Percentiles rank a stretch among this genome's conserved stretches.
These are phyloP conservation scores for Ichneumon xanthorius DNA, from an alignment of 2,888 invertebrate species.

Conservation along the genomic window DNA sequence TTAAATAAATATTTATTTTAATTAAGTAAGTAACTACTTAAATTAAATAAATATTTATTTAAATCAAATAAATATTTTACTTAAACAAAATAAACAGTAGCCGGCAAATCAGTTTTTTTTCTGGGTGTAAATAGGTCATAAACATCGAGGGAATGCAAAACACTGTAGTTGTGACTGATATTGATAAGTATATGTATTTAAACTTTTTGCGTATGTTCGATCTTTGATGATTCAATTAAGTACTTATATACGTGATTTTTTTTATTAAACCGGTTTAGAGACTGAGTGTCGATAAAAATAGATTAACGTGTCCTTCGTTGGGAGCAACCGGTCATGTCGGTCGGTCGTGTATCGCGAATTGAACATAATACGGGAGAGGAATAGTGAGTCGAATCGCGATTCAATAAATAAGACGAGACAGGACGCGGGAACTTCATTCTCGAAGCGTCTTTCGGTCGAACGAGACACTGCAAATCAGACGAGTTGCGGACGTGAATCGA, in stretches of 20 bases:
- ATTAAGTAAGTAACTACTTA: no score
- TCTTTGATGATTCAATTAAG: neutral
- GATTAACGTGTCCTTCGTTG: conserved; percentile 68
- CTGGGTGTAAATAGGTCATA: no score
- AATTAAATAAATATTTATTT: no score
- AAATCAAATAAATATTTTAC: no score
- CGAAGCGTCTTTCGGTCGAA: conserved; percentile 17
- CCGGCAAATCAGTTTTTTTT: no score
- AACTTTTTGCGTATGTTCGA: neutral
- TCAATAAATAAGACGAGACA: conserved; percentile 58
- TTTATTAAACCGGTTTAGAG: neutral
- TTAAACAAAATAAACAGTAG: no score
- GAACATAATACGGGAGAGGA: neutral
- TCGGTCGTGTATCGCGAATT: conserved; percentile 40
- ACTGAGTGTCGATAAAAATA: neutral
- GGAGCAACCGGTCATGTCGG: conserved; percentile 68
- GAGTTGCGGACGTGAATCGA: neutral
- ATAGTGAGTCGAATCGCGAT: neutral
- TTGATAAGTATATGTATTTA: neutral
- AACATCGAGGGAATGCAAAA: no score
- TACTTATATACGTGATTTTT: neutral
- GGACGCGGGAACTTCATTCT: conserved; percentile 62
- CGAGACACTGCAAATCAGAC: neutral
- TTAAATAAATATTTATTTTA: no score
- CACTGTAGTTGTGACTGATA: no score